Conservation (phyloP, 2,797 vertebrate species). For the Euphonia xanthogaster region DNA sequence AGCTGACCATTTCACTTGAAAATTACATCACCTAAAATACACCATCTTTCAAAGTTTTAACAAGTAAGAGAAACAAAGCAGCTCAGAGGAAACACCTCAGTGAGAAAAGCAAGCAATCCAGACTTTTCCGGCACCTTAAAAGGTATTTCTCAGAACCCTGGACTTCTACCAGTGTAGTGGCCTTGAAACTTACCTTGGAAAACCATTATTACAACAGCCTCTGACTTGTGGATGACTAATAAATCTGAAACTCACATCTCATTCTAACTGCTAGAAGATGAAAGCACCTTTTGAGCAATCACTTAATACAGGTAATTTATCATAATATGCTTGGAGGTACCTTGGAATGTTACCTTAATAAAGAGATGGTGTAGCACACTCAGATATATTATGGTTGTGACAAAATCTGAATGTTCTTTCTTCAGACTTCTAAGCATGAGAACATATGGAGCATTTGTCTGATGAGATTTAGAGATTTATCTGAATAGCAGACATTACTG, state of each 20-base stretch:
- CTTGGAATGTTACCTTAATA: constrained; percentile 23
- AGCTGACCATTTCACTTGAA: background rate
- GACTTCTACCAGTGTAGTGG: background rate
- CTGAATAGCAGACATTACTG: background rate
- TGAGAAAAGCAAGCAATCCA: background rate
- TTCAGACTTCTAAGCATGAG: background rate
- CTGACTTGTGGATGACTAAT: background rate
- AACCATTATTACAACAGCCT: background rate
- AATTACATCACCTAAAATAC: background rate
- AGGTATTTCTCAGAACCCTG: background rate
- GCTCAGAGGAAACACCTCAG: background rate
- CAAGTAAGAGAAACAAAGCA: background rate
- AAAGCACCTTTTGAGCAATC: background rate
- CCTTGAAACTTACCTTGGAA: constrained; percentile 11
- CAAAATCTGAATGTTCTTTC: background rate
- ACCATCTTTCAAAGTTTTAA: background rate
- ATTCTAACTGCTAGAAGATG: constrained; percentile 18
- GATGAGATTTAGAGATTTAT: constrained; percentile 10
- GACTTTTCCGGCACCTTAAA: background rate
- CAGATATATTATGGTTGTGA: background rate
- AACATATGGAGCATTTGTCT: background rate
- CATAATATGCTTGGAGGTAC: constrained; percentile 4
- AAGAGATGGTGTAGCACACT: background rate
- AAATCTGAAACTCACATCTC: background rate
- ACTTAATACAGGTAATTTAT: constrained; percentile 21